Percentiles rank a stretch among this genome's conserved stretches.
These are phyloP conservation scores for Saccostrea echinata DNA, from an alignment of 1,140 invertebrate genomes.

Conservation along the genomic window DNA sequence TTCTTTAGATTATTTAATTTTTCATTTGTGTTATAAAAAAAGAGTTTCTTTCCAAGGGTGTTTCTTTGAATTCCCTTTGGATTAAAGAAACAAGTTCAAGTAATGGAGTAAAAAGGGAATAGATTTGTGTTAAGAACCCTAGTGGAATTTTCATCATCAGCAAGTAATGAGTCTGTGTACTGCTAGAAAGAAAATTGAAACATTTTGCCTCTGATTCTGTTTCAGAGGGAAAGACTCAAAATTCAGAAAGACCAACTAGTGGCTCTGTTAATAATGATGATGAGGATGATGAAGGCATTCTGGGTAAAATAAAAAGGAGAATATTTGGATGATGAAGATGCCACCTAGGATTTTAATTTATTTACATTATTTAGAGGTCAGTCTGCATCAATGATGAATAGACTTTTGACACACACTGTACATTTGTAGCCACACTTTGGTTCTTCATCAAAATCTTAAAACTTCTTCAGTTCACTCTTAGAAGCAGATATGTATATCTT, in stretches of 20 bases:
- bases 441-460: no score
- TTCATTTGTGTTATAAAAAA: background rate
- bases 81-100: no score
- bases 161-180: background rate
- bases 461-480: no score
- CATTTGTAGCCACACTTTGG: no score
- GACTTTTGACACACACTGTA: background rate
- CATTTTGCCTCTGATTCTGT: conserved; percentile 7
- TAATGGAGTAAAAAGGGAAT: background rate
- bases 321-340: conserved; percentile 57
- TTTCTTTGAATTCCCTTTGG: no score
- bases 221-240: conserved; percentile 6
- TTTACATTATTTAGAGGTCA: conserved; percentile 11
- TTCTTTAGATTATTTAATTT: conserved; percentile 32
- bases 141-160: conserved; percentile 32
- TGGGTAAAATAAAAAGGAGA: conserved; percentile 85
- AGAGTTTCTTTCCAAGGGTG: no score
- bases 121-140: background rate
- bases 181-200: background rate
- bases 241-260: conserved; percentile 12
- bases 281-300: conserved; percentile 79
- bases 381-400: background rate
- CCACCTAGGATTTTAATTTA: conserved; percentile 40
- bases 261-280: conserved; percentile 44
- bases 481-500: no score